These are phyloP conservation scores for Gymnobelideus leadbeateri DNA, from an alignment of 2,113 vertebrate genomes.

Conservation along the genomic window DNA sequence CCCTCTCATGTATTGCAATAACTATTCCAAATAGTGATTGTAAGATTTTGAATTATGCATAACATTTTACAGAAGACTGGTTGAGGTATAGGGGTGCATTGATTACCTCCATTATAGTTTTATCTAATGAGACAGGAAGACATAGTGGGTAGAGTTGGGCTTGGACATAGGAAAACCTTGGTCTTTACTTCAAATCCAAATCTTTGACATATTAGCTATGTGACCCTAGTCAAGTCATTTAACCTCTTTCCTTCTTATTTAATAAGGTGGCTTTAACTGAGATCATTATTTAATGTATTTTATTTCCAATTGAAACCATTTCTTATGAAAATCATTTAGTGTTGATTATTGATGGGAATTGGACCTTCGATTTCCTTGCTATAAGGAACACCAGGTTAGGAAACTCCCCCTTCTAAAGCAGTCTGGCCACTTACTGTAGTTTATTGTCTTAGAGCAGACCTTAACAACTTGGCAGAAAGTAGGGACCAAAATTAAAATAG, in stretches of 20 bases:
- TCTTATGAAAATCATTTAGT: not conserved
- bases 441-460: not conserved
- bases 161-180: not conserved
- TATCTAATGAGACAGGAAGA: not conserved
- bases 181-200: not conserved
- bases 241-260: not conserved
- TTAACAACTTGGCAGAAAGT: no score
- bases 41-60: not conserved
- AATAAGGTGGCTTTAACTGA: not conserved
- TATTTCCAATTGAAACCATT: not conserved
- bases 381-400: not conserved
- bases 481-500: no score
- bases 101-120: not conserved
- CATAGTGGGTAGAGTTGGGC: not conserved
- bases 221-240: not conserved
- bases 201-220: not conserved
- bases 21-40: conserved; percentile 14
- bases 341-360: not conserved
- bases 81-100: not conserved
- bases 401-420: not conserved
- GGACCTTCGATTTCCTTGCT: not conserved
- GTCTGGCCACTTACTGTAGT: not conserved
- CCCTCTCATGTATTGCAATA: not conserved
- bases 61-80: not conserved
- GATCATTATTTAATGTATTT: not conserved